Conservation (phyloP, 2,797 vertebrate species). For the Emydoidea blandingii region DNA sequence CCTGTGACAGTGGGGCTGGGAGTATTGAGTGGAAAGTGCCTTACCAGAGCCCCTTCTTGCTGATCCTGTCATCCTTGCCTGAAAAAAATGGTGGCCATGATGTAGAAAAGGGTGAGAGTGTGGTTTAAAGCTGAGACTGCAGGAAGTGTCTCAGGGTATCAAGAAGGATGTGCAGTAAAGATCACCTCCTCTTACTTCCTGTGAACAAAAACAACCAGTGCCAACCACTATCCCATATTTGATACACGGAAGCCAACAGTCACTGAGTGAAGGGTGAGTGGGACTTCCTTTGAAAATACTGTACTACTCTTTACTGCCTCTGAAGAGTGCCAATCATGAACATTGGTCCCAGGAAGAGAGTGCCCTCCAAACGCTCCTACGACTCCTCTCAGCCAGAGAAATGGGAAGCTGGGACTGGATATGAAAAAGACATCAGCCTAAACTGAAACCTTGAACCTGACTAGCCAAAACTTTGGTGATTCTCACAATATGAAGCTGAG, state of each 20-base stretch:
- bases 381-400: slow-evolving; percentile 4
- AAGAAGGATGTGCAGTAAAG: background rate
- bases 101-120: background rate
- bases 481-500: background rate
- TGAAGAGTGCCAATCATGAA: rapidly evolving
- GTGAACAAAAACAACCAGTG: background rate
- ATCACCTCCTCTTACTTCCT: background rate
- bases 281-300: background rate
- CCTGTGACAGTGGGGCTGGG: background rate
- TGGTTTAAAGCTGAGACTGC: background rate
- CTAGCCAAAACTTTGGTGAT: background rate
- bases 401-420: background rate
- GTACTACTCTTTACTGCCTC: background rate
- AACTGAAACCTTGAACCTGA: background rate
- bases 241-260: background rate
- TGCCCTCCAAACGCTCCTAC: background rate
- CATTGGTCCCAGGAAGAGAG: background rate
- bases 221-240: rapidly evolving
- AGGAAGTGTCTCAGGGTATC: background rate
- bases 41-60: background rate
- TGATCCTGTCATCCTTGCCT: background rate
- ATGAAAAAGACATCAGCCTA: slow-evolving; percentile 26
- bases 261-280: background rate
- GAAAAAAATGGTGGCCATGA: background rate
- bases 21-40: slow-evolving; percentile 5